Conservation (phyloP, 2,888 invertebrate genomes). For the Scaptodrosophila latifasciaeformis region DNA sequence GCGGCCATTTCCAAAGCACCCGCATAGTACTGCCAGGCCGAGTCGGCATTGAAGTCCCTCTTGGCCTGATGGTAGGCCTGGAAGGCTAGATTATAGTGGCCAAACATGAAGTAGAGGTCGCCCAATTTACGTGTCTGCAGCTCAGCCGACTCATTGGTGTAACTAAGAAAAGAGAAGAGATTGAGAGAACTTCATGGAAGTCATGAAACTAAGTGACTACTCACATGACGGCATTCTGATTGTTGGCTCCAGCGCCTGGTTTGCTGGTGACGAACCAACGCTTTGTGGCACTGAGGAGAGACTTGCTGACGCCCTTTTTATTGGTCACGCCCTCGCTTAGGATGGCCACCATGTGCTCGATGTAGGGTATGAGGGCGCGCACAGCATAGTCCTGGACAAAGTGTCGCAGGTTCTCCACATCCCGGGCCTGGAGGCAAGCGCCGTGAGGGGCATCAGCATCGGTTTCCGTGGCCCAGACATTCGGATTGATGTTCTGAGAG, state of each 20-base stretch:
- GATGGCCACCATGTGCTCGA: conserved; percentile 89
- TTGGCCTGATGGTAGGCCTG: conserved; percentile 95
- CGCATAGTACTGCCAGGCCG: conserved; percentile 97
- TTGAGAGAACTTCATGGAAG: background rate
- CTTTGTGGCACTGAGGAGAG: conserved; percentile 94
- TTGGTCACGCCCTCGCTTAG: conserved; percentile 87
- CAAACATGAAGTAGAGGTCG: conserved; percentile 97
- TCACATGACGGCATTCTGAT: conserved; percentile 89
- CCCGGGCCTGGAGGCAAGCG: conserved; percentile 84
- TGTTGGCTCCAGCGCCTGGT: conserved; percentile 82
- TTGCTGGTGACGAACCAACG: conserved; percentile 96
- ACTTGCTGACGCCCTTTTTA: conserved; percentile 94
- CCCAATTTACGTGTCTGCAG: conserved; percentile 93
- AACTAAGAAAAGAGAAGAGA: conserved; percentile 76
- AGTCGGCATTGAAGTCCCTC: conserved; percentile 96
- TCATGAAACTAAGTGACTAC: conserved; percentile 63
- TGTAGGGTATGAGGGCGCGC: conserved; percentile 90
- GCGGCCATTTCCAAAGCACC: conserved; percentile 98
- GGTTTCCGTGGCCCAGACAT: conserved; percentile 78
- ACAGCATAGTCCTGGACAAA: conserved; percentile 92
- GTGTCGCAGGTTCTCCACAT: conserved; percentile 88
- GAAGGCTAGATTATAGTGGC: conserved; percentile 93
- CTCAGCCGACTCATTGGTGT: conserved; percentile 90
- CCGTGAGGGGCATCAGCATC: conserved; percentile 80
- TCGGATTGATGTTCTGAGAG: conserved; percentile 76